Percentiles rank a stretch among this genome's conserved stretches.
phyloP scores from a whole-genome alignment of 2,888 invertebrate genomes.

The Clistopyga incitator region DNA sequence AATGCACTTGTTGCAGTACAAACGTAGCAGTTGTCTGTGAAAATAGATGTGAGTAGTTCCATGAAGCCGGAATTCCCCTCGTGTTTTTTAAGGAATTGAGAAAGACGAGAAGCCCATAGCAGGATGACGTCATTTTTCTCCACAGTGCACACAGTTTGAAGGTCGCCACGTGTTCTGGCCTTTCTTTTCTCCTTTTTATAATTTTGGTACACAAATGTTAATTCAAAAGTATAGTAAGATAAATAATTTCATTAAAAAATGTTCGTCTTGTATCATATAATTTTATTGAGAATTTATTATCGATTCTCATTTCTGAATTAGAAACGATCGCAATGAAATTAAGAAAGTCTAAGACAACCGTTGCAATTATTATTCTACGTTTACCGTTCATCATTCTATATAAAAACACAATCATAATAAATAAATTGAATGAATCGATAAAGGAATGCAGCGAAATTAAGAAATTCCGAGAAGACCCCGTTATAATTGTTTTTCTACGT shows the following conservation, averaged over 20 bases:
- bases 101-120: neutral
- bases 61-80: neutral
- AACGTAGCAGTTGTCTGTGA: neutral
- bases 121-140: constrained; percentile 18
- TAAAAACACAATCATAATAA: neutral
- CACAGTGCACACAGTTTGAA: neutral
- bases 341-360: neutral
- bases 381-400: neutral
- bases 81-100: constrained; percentile 8
- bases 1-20: neutral
- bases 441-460: neutral
- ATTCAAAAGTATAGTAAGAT: too few relatives aligned
- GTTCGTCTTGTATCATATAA: too few relatives aligned
- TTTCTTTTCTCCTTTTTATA: neutral
- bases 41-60: constrained; percentile 7
- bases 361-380: neutral
- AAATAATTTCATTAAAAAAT: too few relatives aligned
- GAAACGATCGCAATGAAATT: constrained; percentile 3
- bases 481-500: neutral
- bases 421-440: neutral
- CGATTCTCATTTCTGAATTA: neutral
- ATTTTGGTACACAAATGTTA: neutral
- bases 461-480: neutral
- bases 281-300: too few relatives aligned
- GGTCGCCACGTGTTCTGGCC: neutral